Percentiles rank a stretch among this genome's conserved stretches.
Conservation (phyloP, 2,888 invertebrate species). For the Chloroclystis v-ata region DNA sequence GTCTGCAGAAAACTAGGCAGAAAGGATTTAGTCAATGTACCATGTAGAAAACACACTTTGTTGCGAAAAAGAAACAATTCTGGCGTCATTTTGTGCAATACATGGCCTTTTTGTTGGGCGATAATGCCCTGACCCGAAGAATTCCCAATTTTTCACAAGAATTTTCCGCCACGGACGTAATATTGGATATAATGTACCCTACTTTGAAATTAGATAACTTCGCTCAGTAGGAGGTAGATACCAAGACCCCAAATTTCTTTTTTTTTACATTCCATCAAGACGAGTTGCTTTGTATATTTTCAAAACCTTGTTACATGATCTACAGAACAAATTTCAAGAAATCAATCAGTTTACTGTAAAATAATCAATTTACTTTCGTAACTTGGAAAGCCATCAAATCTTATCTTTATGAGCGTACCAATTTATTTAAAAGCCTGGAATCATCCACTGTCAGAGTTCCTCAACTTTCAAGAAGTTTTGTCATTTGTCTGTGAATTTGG, state of each 20-base stretch:
- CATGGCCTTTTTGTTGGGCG: conserved; percentile 3
- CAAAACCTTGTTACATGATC: neutral
- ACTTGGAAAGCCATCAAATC: conserved; percentile 22
- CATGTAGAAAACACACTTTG: conserved; percentile 14
- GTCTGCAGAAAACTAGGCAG: conserved; percentile 6
- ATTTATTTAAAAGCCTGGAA: conserved; percentile 27
- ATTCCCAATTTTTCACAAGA: neutral
- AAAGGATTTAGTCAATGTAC: conserved; percentile 14
- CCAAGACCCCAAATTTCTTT: too few species aligned
- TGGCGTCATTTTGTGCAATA: conserved; percentile 10
- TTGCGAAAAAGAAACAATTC: conserved; percentile 14
- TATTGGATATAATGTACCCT: too few species aligned
- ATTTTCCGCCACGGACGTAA: neutral
- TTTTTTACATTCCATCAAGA: too few species aligned
- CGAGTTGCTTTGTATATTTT: too few species aligned
- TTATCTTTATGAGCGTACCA: conserved; percentile 24
- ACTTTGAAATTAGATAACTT: too few species aligned
- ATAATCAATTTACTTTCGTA: conserved; percentile 21
- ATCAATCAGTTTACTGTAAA: conserved; percentile 17
- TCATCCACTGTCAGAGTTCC: conserved; percentile 25
- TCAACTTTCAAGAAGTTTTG: conserved; percentile 17
- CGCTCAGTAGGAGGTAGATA: too few species aligned
- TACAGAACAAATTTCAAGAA: neutral
- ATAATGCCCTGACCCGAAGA: conserved; percentile 1
- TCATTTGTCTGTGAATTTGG: conserved; percentile 11